Conservation (phyloP, 2,113 vertebrate genomes). For the Enhydra lutris region DNA sequence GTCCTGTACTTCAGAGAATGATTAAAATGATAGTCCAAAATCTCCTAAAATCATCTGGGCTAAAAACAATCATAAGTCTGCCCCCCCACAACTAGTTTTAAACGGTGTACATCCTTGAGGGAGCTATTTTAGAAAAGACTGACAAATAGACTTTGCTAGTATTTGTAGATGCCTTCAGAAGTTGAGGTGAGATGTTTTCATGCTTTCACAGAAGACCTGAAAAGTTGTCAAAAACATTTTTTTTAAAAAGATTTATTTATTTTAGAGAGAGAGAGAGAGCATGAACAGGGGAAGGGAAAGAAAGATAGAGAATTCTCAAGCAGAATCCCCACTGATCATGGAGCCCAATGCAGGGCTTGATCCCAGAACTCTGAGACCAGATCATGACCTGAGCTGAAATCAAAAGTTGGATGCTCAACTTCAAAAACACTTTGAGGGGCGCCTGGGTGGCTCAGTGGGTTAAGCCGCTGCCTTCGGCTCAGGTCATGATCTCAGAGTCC, state of each 20-base stretch:
- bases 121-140: neutral
- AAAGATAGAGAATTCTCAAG: neutral
- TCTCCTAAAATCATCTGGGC: neutral
- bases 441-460: no score
- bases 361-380: neutral
- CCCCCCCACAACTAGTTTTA: neutral
- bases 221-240: neutral
- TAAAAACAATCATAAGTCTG: neutral
- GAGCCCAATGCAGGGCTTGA: neutral
- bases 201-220: neutral
- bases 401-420: neutral
- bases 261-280: neutral
- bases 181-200: neutral
- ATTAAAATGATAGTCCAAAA: neutral
- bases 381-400: neutral
- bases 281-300: no score
- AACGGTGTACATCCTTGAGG: neutral
- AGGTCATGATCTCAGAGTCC: no score
- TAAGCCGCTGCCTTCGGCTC: no score
- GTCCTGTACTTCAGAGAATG: neutral
- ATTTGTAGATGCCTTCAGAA: neutral
- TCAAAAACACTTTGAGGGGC: neutral
- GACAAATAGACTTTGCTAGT: neutral
- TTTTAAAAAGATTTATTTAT: no score
- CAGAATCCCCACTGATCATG: neutral